Evolutionary conservation across 2,888 invertebrate genomes (phyloP).

Genomic region (Synergus itoensis): DNA sequence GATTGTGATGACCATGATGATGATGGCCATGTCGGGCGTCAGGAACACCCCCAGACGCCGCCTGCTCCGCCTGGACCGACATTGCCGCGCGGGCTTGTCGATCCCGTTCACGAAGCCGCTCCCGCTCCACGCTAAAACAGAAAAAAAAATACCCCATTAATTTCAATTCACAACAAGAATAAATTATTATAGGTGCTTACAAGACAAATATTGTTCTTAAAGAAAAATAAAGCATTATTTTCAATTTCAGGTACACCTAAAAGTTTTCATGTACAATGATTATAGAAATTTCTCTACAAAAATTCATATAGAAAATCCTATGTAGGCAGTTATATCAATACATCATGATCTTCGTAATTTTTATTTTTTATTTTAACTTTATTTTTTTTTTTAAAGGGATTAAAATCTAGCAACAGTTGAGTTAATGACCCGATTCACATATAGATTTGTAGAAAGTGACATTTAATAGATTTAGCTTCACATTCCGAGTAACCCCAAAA

Average conservation of each 20-base stretch:
- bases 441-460: too few relatives aligned
- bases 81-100: slow-evolving; percentile 88
- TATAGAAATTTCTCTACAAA: background rate
- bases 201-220: background rate
- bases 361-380: too few relatives aligned
- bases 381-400: too few relatives aligned
- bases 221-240: background rate
- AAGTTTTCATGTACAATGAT: background rate
- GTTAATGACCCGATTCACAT: too few relatives aligned
- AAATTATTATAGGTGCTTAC: background rate
- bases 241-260: background rate
- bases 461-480: too few relatives aligned
- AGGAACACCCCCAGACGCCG: slow-evolving; percentile 83
- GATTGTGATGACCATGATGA: slow-evolving; percentile 70
- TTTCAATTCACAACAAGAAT: background rate
- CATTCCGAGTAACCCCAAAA: background rate
- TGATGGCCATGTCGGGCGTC: slow-evolving; percentile 80
- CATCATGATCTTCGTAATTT: too few relatives aligned
- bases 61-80: slow-evolving; percentile 82
- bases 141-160: slow-evolving; percentile 7
- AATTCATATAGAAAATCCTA: background rate
- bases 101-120: slow-evolving; percentile 88
- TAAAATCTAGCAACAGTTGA: too few relatives aligned
- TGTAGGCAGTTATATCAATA: too few relatives aligned
- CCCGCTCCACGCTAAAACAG: slow-evolving; percentile 81